Base-by-base conservation (phyloP, 2,797 vertebrate genomes). In the Molossus alvarezi region DNA sequence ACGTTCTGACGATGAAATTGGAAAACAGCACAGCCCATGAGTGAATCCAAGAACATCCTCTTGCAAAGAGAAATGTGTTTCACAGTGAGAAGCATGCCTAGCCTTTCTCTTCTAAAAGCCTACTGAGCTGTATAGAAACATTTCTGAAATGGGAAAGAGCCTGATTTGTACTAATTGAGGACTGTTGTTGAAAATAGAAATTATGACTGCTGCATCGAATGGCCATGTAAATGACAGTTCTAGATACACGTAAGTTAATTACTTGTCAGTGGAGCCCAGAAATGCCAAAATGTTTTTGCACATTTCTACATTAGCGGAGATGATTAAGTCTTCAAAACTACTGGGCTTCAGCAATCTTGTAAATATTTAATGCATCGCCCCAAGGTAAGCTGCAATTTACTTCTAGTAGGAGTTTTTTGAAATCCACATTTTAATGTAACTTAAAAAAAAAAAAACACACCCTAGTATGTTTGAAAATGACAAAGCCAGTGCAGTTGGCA, bases 321-420 rank as follows among this genome's bases (percentile, higher is more conserved):
- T 72, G 55, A 65, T 79, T 88, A 81, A 85, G 77, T 88, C 64
- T 90, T 91, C 75, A 87, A 84, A 95, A 94, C n/a, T 45, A 60
- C 60, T 48, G 18, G 58, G 73, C 6, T 75, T 75, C 23, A 81
- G 73, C 58, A 62, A 94, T 62, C 14, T 90, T 77, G 65, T 75
- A 97, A 93, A 55, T 85, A 90, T 69, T 71, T 94, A 79, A 94
- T 88, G n/a, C 48, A 77, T 25, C 58, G 95, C 65, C 37, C 60
- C 48, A 27, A 86, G 55, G 82, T 76, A 76, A 83, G 77, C n/a
- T 73, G 48, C 53, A 73, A 72, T 91, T 91, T 91, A 55, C 45
- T 67, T 86, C 23, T 57, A 83, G 89, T 21, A 88, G 77, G 62
- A 77, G n/a, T 76, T 91, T 91, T 81, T 48, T 65, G 48, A 92